Base-by-base conservation (phyloP, 2,888 invertebrate genomes). In the Idaea straminata region DNA sequence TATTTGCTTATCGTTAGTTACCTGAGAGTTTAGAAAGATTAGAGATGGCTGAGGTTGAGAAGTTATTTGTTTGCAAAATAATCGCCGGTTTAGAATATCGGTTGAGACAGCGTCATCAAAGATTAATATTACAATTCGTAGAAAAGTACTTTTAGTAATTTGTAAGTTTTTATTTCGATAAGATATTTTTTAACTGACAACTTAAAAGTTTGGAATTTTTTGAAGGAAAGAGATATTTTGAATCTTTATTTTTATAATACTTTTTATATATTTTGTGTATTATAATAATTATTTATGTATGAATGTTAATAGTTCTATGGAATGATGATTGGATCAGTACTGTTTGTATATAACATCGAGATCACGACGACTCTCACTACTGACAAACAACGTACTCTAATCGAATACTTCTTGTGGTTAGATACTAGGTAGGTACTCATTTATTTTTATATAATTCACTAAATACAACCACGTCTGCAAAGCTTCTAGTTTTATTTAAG, bases 1-100 rank as follows among this genome's bases (percentile, higher is more conserved):
- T 90, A 82, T 91, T 91, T 89, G 89, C 89, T 87, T 89, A 89
- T 89, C 87, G 87, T 82, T 87, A 84, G 69, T 63, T 70, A 72
- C 68, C 71, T 78, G 71, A 81, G 83, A 80, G 76, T 71, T 79
- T 78, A 72, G 72, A 76, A 77, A 47, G 77, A 77, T 79, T 78
- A 84, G 83, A 83, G 62, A n/a, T 5, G 70, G 64, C 59, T 69
- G 60, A 59, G 47, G 65, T 10, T 47, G 13, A 69, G 69, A 71
- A 66, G 61, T 69, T 69, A 67, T 64, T 69, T 71, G 70, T 73
- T 74, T 74, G 69, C 68, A 64, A 73, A 71, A 73, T 71, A 72
- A 66, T 64, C 66, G 69, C 67, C 63, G 15, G 63, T 5, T 62
- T 59, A 61, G 34, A 16, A 59, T 61, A 13, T 63, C 62, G 62